Conservation (phyloP, 2,888 invertebrate species). For the Amblyjoppa fuscipennis region DNA sequence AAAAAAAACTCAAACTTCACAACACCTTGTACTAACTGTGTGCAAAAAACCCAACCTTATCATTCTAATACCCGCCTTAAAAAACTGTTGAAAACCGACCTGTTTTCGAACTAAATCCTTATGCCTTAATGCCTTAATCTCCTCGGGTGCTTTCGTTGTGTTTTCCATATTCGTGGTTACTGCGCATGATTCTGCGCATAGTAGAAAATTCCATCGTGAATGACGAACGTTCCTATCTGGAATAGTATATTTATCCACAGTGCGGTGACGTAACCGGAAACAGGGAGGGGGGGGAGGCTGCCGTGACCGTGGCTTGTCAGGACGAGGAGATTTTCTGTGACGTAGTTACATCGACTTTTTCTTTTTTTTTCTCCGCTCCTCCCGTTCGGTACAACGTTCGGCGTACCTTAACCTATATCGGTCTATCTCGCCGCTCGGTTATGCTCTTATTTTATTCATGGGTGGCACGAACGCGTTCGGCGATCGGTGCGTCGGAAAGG, state of each 20-base stretch:
- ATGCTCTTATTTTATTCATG: constrained; percentile 25
- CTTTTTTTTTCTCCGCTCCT: neutral
- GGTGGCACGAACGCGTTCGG: constrained; percentile 67
- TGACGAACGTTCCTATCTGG: neutral
- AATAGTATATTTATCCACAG: neutral
- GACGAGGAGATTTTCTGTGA: constrained; percentile 52
- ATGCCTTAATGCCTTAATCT: too few relatives aligned
- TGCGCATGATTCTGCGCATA: neutral
- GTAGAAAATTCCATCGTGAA: neutral
- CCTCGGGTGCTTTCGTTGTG: too few relatives aligned
- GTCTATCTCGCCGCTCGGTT: constrained; percentile 4
- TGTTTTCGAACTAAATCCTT: too few relatives aligned
- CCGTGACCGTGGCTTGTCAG: constrained; percentile 45
- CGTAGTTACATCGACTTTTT: constrained; percentile 32
- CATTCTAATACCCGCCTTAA: too few relatives aligned
- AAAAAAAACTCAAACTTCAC: too few relatives aligned
- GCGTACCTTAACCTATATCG: constrained; percentile 4
- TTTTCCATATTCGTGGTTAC: too few relatives aligned
- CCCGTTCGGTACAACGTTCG: neutral
- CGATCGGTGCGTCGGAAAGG: constrained; percentile 73
- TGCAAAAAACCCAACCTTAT: too few relatives aligned
- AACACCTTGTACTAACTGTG: too few relatives aligned
- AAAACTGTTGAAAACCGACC: too few relatives aligned
- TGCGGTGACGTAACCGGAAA: constrained; percentile 51
- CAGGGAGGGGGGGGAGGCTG: neutral